Evolutionary conservation across 1,140 invertebrate species (phyloP), one percentile per base, ranked within the genome.

Genomic region (Macrobrachium rosenbergii): DNA sequence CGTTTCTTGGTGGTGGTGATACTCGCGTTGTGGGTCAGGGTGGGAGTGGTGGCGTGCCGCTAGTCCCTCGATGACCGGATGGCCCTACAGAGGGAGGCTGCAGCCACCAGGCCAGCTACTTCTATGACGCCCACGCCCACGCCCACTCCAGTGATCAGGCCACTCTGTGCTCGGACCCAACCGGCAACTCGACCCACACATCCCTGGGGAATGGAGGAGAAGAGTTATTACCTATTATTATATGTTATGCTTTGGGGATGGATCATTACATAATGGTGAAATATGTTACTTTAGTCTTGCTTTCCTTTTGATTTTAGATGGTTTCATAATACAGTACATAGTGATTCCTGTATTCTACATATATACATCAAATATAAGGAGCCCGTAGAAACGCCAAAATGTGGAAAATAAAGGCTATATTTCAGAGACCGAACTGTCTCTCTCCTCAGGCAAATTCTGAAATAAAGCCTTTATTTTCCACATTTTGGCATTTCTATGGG

Each of bases 101-200:
- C 84, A n/a, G 88, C 88, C 28, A 89, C 76, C 17, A 89, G 60
- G 3, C 85, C 88, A 28, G 88, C 88, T 60, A 89, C 62, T 62
- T 89, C 83, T 63, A 89, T n/a, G 58, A 88, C 82, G 19, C 85
- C 88, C 45, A 89, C 78, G 11, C 88, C 88, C 16, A 89, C 83
- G 0, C 88, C 88, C 60, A 83, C 82, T 14, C 81, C 88, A 19
- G 87, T 88, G 64, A 89, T 87, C 23, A 89, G 63, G 11, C 85
- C 82, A 45, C 88, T 89, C 43, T 89, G 83, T 17, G 85, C 88
- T 23, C 84, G 73, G 37, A 89, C 78, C 85, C 88, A 88, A 28
- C 79, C 67, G 23, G 81, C 75, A 5, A 89, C 88, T 0, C 85
- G 84, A 45, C 82, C 81, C 58, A 89, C 82, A 23, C 88, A 89